Conservation (phyloP, 1,140 invertebrate species). For the Camponotus floridanus region DNA sequence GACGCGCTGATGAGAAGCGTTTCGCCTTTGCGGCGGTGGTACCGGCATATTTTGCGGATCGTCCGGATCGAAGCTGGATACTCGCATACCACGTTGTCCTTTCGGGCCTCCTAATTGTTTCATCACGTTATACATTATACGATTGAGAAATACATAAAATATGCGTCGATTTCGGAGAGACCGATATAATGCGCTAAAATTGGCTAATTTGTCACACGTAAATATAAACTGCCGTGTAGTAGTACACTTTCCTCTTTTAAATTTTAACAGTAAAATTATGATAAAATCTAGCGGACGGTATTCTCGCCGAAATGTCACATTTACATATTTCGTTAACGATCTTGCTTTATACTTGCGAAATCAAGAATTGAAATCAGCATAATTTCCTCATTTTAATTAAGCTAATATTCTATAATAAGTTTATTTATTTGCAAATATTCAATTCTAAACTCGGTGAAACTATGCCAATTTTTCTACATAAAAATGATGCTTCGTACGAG, state of each 20-base stretch:
- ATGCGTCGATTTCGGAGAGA: slow-evolving; percentile 9
- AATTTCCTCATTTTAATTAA: background rate
- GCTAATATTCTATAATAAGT: background rate
- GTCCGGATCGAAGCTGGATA: slow-evolving; percentile 90
- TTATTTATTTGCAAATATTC: background rate
- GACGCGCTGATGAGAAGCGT: slow-evolving; percentile 89
- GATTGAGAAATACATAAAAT: slow-evolving; percentile 23
- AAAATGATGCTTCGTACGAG: background rate
- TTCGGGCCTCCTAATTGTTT: slow-evolving; percentile 87
- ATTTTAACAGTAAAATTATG: background rate
- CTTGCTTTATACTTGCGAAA: slow-evolving; percentile 20
- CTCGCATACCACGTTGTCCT: slow-evolving; percentile 88
- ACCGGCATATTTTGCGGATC: slow-evolving; percentile 87
- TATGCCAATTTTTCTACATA: background rate
- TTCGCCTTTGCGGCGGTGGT: slow-evolving; percentile 87
- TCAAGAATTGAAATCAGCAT: background rate
- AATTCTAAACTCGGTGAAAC: background rate
- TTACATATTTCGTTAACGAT: slow-evolving; percentile 37
- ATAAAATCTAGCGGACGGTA: background rate
- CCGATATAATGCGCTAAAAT: slow-evolving; percentile 1
- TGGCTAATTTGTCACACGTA: background rate
- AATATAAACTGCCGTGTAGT: slow-evolving; percentile 42
- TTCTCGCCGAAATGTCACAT: slow-evolving; percentile 37
- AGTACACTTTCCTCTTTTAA: slow-evolving; percentile 17
- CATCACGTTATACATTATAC: slow-evolving; percentile 69